Percentiles rank a stretch among this genome's conserved stretches.
Evolutionary conservation across 1,140 invertebrate species (phyloP).

Genomic region (Heliconius eleuchia): DNA sequence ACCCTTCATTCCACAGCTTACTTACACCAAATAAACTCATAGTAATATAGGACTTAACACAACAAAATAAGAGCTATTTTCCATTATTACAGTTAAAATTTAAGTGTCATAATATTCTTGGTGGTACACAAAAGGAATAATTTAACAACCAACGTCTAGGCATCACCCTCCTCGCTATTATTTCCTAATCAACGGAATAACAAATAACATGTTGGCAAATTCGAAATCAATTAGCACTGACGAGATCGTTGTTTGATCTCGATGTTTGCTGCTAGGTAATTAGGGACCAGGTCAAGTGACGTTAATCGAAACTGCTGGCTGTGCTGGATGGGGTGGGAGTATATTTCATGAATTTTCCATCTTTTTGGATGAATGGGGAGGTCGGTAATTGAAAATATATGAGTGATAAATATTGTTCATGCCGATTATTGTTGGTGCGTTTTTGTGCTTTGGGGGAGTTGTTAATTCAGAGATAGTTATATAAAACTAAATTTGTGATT

Average conservation of each 20-base stretch:
- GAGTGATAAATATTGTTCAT: not conserved
- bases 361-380: not conserved
- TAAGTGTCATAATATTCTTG: not conserved
- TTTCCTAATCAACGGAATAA: slow-evolving; percentile 45
- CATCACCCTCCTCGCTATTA: slow-evolving; percentile 28
- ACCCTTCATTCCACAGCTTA: not conserved
- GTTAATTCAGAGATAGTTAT: no score
- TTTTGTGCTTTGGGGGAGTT: not conserved
- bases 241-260: slow-evolving; percentile 37
- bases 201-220: slow-evolving; percentile 40
- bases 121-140: slow-evolving; percentile 49
- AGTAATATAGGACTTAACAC: not conserved
- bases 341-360: not conserved
- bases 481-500: no score
- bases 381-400: not conserved
- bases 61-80: not conserved
- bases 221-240: slow-evolving; percentile 35
- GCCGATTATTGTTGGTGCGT: not conserved
- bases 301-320: slow-evolving; percentile 11
- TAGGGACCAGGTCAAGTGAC: slow-evolving; percentile 20
- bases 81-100: not conserved
- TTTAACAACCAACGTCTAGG: slow-evolving; percentile 43
- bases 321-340: not conserved
- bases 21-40: not conserved
- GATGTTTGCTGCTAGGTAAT: slow-evolving; percentile 30